Evolutionary conservation across 2,888 invertebrate species (phyloP).

Genomic region (Polietes domitor): DNA sequence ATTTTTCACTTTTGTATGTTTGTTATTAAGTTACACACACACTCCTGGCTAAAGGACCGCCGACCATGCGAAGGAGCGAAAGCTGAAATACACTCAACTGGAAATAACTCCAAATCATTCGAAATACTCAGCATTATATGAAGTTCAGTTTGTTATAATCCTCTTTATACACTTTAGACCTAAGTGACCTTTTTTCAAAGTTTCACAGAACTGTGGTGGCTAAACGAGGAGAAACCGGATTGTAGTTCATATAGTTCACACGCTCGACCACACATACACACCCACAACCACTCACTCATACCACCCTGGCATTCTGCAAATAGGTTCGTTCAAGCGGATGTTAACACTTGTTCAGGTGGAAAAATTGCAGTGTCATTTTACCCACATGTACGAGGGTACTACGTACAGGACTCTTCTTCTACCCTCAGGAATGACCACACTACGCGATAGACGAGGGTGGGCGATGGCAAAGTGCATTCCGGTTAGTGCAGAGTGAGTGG

Average conservation of each 20-base stretch:
- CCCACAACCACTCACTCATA: not conserved
- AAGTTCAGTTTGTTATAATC: slow-evolving; percentile 61
- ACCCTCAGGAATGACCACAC: slow-evolving; percentile 2
- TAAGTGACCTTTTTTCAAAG: slow-evolving; percentile 54
- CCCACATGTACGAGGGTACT: slow-evolving; percentile 24
- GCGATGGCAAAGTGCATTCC: slow-evolving; percentile 28
- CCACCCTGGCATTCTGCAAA: slow-evolving; percentile 34
- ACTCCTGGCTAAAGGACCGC: not conserved
- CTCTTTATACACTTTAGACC: slow-evolving; percentile 61
- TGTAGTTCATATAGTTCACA: not conserved
- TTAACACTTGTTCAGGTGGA: slow-evolving; percentile 75
- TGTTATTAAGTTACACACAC: slow-evolving; percentile 11
- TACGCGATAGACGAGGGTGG: slow-evolving; percentile 23
- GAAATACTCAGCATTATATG: slow-evolving; percentile 30
- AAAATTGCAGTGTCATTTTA: slow-evolving; percentile 77
- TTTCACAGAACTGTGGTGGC: not conserved
- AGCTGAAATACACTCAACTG: slow-evolving; percentile 30
- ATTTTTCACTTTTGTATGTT: slow-evolving; percentile 22
- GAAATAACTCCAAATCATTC: slow-evolving; percentile 59
- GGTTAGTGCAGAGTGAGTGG: slow-evolving; percentile 13
- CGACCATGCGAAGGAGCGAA: not conserved
- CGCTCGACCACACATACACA: not conserved
- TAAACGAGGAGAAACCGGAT: not conserved
- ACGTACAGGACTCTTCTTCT: slow-evolving; percentile 18
- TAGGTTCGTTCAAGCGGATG: slow-evolving; percentile 63